Percentiles rank a stretch among this genome's conserved stretches.
Conservation (phyloP, 2,113 vertebrate genomes). For the Isurus oxyrinchus region DNA sequence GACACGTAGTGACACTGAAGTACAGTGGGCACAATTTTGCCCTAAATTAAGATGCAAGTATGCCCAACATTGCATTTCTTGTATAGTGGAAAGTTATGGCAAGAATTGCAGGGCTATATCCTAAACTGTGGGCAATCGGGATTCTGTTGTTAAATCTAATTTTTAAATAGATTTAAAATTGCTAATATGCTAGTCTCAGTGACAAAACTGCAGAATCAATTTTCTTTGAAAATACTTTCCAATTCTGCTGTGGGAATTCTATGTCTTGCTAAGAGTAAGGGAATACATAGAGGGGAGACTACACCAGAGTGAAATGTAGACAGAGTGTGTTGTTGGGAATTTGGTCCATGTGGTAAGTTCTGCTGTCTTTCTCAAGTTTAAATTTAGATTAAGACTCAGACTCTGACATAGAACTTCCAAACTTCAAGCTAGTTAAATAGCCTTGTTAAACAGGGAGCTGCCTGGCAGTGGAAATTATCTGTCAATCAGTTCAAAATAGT, state of each 20-base stretch:
- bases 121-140: not conserved
- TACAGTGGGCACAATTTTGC: not conserved
- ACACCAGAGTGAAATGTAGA: too few species aligned
- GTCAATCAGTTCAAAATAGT: too few species aligned
- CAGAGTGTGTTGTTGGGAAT: too few species aligned
- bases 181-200: not conserved
- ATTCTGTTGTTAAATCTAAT: not conserved
- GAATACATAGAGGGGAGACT: too few species aligned
- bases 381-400: too few species aligned
- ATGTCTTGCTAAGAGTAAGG: too few species aligned
- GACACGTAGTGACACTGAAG: not conserved
- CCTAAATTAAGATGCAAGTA: not conserved
- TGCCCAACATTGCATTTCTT: not conserved
- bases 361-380: too few species aligned
- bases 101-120: not conserved
- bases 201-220: not conserved
- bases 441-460: too few species aligned
- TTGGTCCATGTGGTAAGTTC: too few species aligned
- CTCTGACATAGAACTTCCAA: too few species aligned
- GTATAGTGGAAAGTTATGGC: not conserved
- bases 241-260: not conserved
- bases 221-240: not conserved
- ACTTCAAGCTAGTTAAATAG: too few species aligned
- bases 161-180: not conserved
- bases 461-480: too few species aligned